phyloP scores from a whole-genome alignment of 2,113 vertebrate genomes.

The Danio rerio region GRCz12tu NC_133189.1:26777001-26777500 shows the following conservation, averaged over 20 bases:
- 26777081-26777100: conserved; percentile 82
- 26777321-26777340: too few species aligned
- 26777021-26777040: too few species aligned
- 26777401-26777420: conserved; percentile 78
- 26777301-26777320: too few species aligned
- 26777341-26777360: too few species aligned
- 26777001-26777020: too few species aligned
- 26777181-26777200: conserved; percentile 62
- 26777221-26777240: too few species aligned
- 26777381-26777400: conserved; percentile 68
- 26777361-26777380: too few species aligned
- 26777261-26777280: too few species aligned
- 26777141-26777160: conserved; percentile 87
- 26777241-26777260: background rate
- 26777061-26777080: conserved; percentile 83
- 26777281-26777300: too few species aligned
- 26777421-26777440: conserved; percentile 67
- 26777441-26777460: conserved; percentile 71
- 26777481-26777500: conserved; percentile 77
- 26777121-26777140: conserved; percentile 81
- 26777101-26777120: conserved; percentile 81
- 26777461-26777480: conserved; percentile 75
- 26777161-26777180: conserved; percentile 88
- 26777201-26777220: background rate
- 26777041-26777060: conserved; percentile 68